Base-by-base conservation (phyloP, 1,140 invertebrate species). In the Dinoponera quadriceps region DNA sequence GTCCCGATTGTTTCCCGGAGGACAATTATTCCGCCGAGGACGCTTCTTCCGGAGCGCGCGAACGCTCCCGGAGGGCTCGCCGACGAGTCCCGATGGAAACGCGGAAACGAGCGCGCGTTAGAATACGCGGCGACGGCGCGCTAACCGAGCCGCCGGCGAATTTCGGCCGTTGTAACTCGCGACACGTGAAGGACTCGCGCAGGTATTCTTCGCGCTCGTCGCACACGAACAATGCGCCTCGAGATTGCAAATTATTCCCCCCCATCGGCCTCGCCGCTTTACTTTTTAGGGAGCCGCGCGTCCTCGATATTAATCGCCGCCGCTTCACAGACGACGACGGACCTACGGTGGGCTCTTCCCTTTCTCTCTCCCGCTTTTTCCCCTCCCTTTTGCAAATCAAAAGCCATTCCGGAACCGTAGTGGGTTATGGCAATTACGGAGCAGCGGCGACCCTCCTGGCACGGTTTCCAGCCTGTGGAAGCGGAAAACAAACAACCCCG, bases 1-100 rank as follows among this genome's bases (percentile, higher is more conserved):
- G 65, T 75, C 49, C n/a, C 22, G 63, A 65, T 83, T 66, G 72
- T 65, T 83, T 66, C 60, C 49, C 72, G 60, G 51, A 75, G 49
- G 29, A 75, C 33, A 33, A 55, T 82, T 75, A 75, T 44, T 82
- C 44, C 22, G 48, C 55, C 48, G 71, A 63, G 72, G 25, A 66
- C 48, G 65, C 22, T 57, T 44, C 81, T 65, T 83, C 60, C 29
- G 71, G 44, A 14, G 33, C 22, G 14, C 38, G 25, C 44, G 22
- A 38, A 44, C 38, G 38, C 4, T 9, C 29, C 29, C 29, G 29
- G 29, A 33, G 29, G 29, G 29, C 29, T 5, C 2, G 29, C 5
- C n/a, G n/a, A n/a, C n/a, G n/a, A n/a, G n/a, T n/a, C n/a, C n/a
- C n/a, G n/a, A n/a, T n/a, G 38, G 38, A 16, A 49, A 3, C 11